Percentiles rank a stretch among this genome's conserved stretches.
Conservation (phyloP, 2,888 invertebrate genomes). For the Escarpia spicata region DNA sequence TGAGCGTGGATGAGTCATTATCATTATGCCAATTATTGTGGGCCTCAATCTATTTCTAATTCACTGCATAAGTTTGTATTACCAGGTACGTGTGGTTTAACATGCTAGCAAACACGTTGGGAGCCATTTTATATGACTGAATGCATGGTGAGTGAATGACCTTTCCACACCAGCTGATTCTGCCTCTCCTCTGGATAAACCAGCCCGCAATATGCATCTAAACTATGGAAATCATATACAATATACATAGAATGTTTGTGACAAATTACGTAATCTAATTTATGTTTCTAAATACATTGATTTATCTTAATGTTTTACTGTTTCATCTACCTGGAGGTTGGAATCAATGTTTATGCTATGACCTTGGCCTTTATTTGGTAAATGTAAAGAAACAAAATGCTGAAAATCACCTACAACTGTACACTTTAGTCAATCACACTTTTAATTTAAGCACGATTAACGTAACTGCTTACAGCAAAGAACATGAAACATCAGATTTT, state of each 20-base stretch:
- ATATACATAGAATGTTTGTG: neutral
- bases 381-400: neutral
- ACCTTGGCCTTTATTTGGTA: conserved; percentile 13
- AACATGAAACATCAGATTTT: neutral
- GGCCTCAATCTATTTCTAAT: neutral
- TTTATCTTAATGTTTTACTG: neutral
- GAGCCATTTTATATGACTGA: conserved; percentile 13
- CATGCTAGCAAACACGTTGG: neutral
- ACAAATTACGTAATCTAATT: neutral
- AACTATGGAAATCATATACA: neutral
- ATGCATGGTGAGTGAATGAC: neutral
- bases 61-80: neutral
- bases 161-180: conserved; percentile 1
- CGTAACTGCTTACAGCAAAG: neutral
- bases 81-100: neutral
- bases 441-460: neutral
- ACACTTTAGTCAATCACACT: neutral
- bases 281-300: neutral
- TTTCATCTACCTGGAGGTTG: neutral
- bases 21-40: conserved; percentile 10
- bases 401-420: neutral
- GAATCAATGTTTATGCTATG: neutral
- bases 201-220: neutral
- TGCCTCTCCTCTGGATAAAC: conserved; percentile 13
- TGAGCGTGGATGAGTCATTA: neutral